These are phyloP conservation scores for Parotia lawesii DNA, from an alignment of 2,113 vertebrate species.

Conservation along the genomic window DNA sequence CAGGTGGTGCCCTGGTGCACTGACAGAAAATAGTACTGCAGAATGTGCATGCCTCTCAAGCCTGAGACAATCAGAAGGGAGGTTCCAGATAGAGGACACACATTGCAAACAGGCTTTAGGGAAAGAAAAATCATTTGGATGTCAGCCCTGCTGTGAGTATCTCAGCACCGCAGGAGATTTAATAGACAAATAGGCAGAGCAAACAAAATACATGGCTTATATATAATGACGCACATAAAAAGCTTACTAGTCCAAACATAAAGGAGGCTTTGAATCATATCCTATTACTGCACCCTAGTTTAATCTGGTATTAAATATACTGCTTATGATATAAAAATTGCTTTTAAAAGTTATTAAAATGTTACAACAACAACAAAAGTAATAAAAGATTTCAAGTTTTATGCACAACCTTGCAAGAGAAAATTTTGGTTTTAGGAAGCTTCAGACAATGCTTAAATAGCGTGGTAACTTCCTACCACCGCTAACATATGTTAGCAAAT, in stretches of 20 bases:
- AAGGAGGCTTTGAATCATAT: constrained; percentile 27
- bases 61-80: not conserved
- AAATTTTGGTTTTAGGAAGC: constrained; percentile 21
- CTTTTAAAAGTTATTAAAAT: constrained; percentile 35
- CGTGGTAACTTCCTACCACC: not conserved
- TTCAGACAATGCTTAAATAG: constrained; percentile 28
- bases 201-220: constrained; percentile 14
- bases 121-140: not conserved
- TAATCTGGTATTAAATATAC: constrained; percentile 26
- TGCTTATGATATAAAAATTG: constrained; percentile 44
- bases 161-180: not conserved
- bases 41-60: not conserved
- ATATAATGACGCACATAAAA: not conserved
- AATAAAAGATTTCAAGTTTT: constrained; percentile 71
- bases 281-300: constrained; percentile 51
- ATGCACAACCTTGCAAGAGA: constrained; percentile 35
- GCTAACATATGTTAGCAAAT: not conserved
- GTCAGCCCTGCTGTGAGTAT: not conserved
- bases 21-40: not conserved
- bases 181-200: not conserved
- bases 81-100: not conserved
- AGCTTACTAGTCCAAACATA: not conserved
- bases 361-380: constrained; percentile 52
- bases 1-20: not conserved
- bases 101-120: not conserved